These are phyloP conservation scores for Atrina japonica DNA, from an alignment of 2,888 invertebrate genomes.

Conservation along the genomic window DNA sequence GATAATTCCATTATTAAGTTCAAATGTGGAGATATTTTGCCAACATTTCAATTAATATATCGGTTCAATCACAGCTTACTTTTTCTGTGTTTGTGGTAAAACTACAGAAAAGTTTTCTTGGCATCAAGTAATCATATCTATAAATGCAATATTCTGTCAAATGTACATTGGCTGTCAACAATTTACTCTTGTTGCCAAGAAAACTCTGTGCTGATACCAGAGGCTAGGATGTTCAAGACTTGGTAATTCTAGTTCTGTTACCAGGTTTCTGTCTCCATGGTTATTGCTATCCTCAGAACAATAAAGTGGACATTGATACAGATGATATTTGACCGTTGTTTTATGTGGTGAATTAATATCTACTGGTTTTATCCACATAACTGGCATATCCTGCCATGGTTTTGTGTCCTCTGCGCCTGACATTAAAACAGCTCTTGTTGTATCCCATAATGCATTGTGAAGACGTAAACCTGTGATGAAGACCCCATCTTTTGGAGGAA, in stretches of 20 bases:
- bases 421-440: slow-evolving; percentile 57
- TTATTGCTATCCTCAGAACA: slow-evolving; percentile 55
- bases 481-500: slow-evolving; percentile 67
- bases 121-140: no score
- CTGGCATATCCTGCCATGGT: slow-evolving; percentile 61
- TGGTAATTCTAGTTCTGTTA: slow-evolving; percentile 65
- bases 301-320: slow-evolving; percentile 69
- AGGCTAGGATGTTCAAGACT: slow-evolving; percentile 53
- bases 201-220: slow-evolving; percentile 69
- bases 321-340: slow-evolving; percentile 42
- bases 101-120: no score
- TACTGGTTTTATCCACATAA: slow-evolving; percentile 72
- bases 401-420: slow-evolving; percentile 55
- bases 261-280: slow-evolving; percentile 59
- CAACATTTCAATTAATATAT: no score
- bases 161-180: no score
- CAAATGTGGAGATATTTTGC: no score
- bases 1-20: no score
- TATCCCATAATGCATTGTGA: slow-evolving; percentile 76
- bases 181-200: slow-evolving; percentile 38
- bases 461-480: slow-evolving; percentile 70
- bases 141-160: no score
- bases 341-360: slow-evolving; percentile 44
- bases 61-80: no score
- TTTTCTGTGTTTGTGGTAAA: no score